Conservation (phyloP, 2,797 vertebrate species). For the Thalassophryne amazonica region DNA sequence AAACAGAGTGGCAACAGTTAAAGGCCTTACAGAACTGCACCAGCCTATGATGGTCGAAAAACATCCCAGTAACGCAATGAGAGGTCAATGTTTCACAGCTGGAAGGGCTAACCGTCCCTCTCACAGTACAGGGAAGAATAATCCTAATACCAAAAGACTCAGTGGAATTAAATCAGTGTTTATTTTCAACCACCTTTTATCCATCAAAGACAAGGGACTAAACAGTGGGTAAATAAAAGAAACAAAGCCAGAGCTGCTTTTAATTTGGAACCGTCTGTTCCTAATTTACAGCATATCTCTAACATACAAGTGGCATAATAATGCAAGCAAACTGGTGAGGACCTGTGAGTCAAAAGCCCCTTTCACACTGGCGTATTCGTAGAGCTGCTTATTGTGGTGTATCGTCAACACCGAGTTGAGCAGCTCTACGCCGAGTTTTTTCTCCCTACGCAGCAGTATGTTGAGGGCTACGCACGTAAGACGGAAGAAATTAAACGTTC, state of each 20-base stretch:
- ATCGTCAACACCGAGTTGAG: too few relatives aligned
- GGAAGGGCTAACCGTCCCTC: slow-evolving; percentile 30
- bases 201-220: background rate
- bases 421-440: too few relatives aligned
- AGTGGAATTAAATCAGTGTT: slow-evolving; percentile 29
- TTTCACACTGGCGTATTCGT: too few relatives aligned
- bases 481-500: too few relatives aligned
- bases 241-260: background rate
- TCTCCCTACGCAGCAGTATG: too few relatives aligned
- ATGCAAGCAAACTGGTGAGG: background rate
- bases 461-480: too few relatives aligned
- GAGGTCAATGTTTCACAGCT: slow-evolving; percentile 62
- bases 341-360: too few relatives aligned
- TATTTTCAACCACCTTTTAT: slow-evolving; percentile 14
- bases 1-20: slow-evolving; percentile 39
- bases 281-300: background rate
- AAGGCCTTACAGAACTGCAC: slow-evolving; percentile 29
- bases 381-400: too few relatives aligned
- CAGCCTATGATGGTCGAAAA: slow-evolving; percentile 23
- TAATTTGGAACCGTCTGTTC: background rate
- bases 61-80: slow-evolving; percentile 38
- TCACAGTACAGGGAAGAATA: too few relatives aligned
- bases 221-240: background rate
- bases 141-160: too few relatives aligned
- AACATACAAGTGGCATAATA: background rate